Conservation (phyloP, 2,797 vertebrate genomes). For the Catostomus latipinnis region DNA sequence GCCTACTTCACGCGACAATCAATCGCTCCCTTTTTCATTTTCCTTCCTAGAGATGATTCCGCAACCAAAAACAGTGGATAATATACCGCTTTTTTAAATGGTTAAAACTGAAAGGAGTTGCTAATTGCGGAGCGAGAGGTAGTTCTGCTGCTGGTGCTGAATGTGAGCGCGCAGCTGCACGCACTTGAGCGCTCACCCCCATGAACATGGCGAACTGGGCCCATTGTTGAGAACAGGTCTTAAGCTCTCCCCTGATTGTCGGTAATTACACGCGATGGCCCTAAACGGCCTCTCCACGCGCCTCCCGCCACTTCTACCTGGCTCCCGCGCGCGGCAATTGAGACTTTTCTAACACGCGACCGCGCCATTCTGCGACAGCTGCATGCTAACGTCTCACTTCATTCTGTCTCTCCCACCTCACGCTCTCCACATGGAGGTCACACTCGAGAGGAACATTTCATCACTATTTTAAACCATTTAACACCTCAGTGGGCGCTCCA, state of each 20-base stretch:
- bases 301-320: constrained; percentile 92
- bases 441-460: constrained; percentile 80
- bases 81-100: constrained; percentile 86
- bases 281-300: constrained; percentile 96
- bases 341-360: constrained; percentile 83
- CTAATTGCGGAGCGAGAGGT: constrained; percentile 92
- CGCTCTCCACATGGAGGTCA: constrained; percentile 73
- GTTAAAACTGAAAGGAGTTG: constrained; percentile 86
- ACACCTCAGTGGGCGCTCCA: constrained; percentile 77
- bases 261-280: constrained; percentile 94
- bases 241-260: constrained; percentile 92
- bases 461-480: constrained; percentile 91
- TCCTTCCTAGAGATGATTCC: constrained; percentile 63
- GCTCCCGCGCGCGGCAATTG: constrained; percentile 89
- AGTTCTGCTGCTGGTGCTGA: constrained; percentile 86
- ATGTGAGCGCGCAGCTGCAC: constrained; percentile 97
- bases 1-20: constrained; percentile 78
- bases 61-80: constrained; percentile 86
- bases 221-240: constrained; percentile 95
- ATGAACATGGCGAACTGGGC: constrained; percentile 89
- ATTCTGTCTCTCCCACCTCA: neutral
- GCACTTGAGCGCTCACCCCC: constrained; percentile 96
- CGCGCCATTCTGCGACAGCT: constrained; percentile 56
- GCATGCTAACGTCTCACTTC: constrained; percentile 78
- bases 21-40: constrained; percentile 62